These are phyloP conservation scores for Syrphus vitripennis DNA, from an alignment of 2,888 invertebrate species.

Conservation along the genomic window DNA sequence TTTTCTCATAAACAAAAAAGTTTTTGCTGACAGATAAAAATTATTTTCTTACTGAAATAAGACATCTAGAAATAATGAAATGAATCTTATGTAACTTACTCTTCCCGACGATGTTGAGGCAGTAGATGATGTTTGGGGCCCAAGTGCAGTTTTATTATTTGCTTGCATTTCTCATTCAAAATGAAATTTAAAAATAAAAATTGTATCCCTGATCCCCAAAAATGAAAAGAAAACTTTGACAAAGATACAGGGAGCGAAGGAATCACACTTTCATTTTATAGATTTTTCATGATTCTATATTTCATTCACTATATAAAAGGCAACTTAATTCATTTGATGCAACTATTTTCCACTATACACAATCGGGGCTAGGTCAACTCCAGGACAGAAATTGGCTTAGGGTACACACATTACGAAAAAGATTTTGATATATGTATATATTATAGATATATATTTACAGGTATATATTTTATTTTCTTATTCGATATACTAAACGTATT, in stretches of 20 bases:
- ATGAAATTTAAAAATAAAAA: conserved; percentile 50
- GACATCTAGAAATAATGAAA: conserved; percentile 52
- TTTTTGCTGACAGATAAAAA: conserved; percentile 51
- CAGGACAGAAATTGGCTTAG: conserved; percentile 48
- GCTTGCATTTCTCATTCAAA: conserved; percentile 74
- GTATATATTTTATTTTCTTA: conserved; percentile 4
- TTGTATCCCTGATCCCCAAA: conserved; percentile 27
- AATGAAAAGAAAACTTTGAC: conserved; percentile 1
- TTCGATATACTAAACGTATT: background rate
- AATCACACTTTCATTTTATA: conserved; percentile 60
- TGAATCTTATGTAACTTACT: conserved; percentile 72
- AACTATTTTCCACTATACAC: conserved; percentile 38
- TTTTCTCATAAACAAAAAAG: conserved; percentile 15
- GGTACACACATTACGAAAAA: conserved; percentile 42
- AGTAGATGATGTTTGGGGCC: conserved; percentile 74
- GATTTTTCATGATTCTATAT: conserved; percentile 25
- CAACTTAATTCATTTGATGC: conserved; percentile 19
- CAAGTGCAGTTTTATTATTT: conserved; percentile 73
- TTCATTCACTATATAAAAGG: conserved; percentile 11
- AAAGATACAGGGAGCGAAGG: conserved; percentile 19
- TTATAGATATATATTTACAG: background rate
- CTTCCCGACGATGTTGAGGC: conserved; percentile 73
- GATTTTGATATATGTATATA: background rate
- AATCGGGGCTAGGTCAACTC: conserved; percentile 64
- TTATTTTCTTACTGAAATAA: conserved; percentile 30